Base-by-base conservation (phyloP, 2,797 vertebrate species). In the Epinephelus awoara region DNA sequence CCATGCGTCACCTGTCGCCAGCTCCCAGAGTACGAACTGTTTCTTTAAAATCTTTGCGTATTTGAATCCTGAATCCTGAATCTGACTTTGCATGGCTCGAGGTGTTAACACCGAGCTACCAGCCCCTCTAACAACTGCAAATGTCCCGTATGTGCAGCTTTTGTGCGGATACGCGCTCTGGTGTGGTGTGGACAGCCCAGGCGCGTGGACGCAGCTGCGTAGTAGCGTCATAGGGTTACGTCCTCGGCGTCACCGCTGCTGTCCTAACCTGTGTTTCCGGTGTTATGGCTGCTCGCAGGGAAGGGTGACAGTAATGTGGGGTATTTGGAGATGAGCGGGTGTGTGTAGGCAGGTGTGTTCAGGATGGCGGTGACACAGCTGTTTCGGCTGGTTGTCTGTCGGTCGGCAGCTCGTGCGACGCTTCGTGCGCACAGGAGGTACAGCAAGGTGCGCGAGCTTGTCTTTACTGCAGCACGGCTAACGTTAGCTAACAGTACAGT, bases 361-460 rank as follows among this genome's bases (percentile, higher is more conserved):
- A 75, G 50, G 49, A 96, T 95, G 94, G 67, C 89, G 42, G 73
- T 81, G 23, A 75, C 86, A 0, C 83, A 59, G 58, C 70, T 94
- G 51, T 72, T 89, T 34, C 78, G 82, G 50, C 74, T 87, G 47
- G 8, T 87, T 6, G 5, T 56, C 44, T 71, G 88, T 61, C 88
- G 71, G 47, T 65, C 67, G 10, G 65, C 80, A 11, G 75, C 73
- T 42, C 85, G 76, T 8, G 79, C 68, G 19, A 38, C 73, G 1
- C 42, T 88, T 4, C 67, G 64, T 27, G 70, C 25, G 51, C 77
- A 61, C 72, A 92, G 95, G 87, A 79, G 65, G 21, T 95, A 93
- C 93, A 93, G 94, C 89, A 83, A 96, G 95, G 95, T 95, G 92
- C 89, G 92, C 79, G 6, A 2, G 58, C n/a, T 15, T 56, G 40